Percentiles rank a stretch among this genome's conserved stretches.
Conservation (phyloP, 2,888 invertebrate genomes). For the Orchesellides sinensis region DNA sequence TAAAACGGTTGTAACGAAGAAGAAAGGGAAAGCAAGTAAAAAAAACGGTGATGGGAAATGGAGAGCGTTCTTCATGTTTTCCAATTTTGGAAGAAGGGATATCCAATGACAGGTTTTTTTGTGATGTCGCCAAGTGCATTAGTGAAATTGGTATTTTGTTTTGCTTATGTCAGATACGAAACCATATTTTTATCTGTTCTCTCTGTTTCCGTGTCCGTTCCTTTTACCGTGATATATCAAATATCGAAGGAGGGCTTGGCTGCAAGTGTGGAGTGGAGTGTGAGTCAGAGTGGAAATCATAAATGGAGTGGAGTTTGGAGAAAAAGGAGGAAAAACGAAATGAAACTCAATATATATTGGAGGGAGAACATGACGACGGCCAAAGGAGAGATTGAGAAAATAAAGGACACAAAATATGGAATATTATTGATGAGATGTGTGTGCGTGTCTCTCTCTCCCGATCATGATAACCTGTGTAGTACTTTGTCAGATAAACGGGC, state of each 20-base stretch:
- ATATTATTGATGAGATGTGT: too few relatives aligned
- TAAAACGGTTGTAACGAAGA: neutral
- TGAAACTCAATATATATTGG: too few relatives aligned
- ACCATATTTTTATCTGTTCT: neutral
- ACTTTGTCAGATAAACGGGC: too few relatives aligned
- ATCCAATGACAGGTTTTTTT: slow-evolving; percentile 51
- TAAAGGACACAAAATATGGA: too few relatives aligned
- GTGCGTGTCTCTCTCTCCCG: too few relatives aligned
- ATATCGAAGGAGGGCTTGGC: slow-evolving; percentile 27
- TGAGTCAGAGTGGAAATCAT: neutral
- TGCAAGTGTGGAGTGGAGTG: neutral
- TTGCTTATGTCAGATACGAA: slow-evolving; percentile 23
- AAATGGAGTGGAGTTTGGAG: neutral
- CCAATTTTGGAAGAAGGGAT: slow-evolving; percentile 9
- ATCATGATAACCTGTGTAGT: too few relatives aligned
- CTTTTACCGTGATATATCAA: slow-evolving; percentile 23
- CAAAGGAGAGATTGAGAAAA: too few relatives aligned
- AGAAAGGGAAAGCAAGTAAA: neutral
- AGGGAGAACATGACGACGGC: too few relatives aligned
- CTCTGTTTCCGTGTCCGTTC: slow-evolving; percentile 11
- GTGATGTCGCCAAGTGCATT: slow-evolving; percentile 65
- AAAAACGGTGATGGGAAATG: too few relatives aligned
- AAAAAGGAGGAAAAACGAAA: neutral
- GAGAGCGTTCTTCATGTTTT: neutral
- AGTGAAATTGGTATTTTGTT: slow-evolving; percentile 66